Conservation (phyloP, 2,113 vertebrate species). For the Neogale vison region DNA sequence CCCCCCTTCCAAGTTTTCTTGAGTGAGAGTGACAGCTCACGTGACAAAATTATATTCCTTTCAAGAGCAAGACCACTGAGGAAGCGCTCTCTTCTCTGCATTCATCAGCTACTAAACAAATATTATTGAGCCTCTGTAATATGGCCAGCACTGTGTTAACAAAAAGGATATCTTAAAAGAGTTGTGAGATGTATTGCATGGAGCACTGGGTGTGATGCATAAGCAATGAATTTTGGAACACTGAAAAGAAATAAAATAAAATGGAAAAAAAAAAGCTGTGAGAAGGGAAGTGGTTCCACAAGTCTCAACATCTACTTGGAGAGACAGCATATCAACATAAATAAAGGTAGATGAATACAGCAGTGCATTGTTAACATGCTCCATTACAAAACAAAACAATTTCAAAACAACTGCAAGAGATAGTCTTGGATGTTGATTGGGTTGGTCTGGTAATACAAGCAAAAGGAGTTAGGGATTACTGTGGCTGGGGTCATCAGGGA, state of each 20-base stretch:
- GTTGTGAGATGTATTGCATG: neutral
- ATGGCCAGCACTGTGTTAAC: neutral
- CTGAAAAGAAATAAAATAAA: too few species aligned
- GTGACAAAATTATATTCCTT: neutral
- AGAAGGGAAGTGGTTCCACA: neutral
- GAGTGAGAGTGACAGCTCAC: neutral
- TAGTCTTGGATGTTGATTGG: neutral
- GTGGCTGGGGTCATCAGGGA: neutral
- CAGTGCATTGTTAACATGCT: neutral
- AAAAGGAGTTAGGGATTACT: neutral
- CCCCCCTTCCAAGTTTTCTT: neutral
- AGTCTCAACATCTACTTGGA: neutral
- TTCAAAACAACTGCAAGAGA: neutral
- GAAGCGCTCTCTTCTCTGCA: neutral
- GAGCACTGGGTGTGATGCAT: too few species aligned
- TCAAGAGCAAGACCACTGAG: neutral
- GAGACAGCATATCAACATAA: neutral
- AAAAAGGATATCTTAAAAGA: neutral
- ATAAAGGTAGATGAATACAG: neutral
- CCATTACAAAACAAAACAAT: neutral
- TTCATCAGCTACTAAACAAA: neutral
- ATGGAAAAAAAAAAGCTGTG: neutral
- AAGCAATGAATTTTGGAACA: too few species aligned
- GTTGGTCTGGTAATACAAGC: neutral
- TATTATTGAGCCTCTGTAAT: neutral